Evolutionary conservation across 2,797 vertebrate species (phyloP).

Genomic region (Karalla daura): DNA sequence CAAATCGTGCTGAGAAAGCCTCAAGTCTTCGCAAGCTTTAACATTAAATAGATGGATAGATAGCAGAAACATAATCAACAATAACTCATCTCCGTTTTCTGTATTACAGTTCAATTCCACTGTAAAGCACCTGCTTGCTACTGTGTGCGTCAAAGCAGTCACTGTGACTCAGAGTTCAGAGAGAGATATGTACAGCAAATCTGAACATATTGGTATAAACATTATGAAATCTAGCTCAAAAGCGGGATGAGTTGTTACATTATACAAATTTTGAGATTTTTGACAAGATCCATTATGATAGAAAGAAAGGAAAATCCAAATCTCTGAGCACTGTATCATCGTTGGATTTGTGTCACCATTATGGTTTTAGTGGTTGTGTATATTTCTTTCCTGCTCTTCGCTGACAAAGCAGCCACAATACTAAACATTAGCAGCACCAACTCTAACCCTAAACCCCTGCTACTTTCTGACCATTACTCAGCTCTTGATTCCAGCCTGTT

Average conservation of each 20-base stretch:
- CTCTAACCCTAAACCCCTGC: conserved; percentile 12
- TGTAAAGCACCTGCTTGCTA: background rate
- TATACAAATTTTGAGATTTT: background rate
- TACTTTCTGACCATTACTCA: conserved; percentile 23
- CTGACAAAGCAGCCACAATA: conserved; percentile 1
- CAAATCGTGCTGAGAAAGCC: conserved; percentile 20
- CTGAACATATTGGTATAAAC: too few relatives aligned
- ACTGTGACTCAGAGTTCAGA: background rate
- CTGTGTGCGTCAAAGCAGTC: background rate
- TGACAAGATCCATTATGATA: background rate
- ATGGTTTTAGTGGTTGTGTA: background rate
- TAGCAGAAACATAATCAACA: background rate
- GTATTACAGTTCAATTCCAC: background rate
- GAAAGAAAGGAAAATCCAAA: background rate
- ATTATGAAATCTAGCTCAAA: background rate
- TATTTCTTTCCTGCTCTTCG: conserved; percentile 9
- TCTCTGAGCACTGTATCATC: too few relatives aligned
- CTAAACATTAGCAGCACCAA: conserved; percentile 10
- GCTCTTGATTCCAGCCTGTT: background rate
- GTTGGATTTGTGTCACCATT: background rate
- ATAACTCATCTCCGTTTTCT: background rate
- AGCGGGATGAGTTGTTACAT: background rate
- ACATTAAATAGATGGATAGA: conserved; percentile 1
- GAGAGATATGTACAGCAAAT: too few relatives aligned
- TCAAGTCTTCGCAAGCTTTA: conserved; percentile 19